phyloP scores from a whole-genome alignment of 2,113 vertebrate species.

The Vidua chalybeata region DNA sequence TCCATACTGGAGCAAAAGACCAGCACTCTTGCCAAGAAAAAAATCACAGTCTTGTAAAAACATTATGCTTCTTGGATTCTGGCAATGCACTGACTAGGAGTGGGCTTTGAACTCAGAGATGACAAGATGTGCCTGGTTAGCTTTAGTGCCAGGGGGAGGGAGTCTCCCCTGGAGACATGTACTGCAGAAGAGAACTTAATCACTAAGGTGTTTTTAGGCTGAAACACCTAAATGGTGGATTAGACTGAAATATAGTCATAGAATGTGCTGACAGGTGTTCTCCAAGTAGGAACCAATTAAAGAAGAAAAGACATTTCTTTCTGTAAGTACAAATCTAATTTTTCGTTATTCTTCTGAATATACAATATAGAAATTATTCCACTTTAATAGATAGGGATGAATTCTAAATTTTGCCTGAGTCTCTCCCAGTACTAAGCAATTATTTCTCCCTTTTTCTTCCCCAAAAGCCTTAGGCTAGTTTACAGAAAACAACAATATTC shows the following conservation, averaged over 20 bases:
- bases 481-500: not conserved
- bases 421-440: not conserved
- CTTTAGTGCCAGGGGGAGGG: not conserved
- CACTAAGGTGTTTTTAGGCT: not conserved
- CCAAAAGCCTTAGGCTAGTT: not conserved
- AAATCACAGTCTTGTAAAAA: not conserved
- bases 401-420: not conserved
- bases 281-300: not conserved
- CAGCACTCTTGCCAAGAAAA: not conserved
- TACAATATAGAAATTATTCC: not conserved
- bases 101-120: not conserved
- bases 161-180: not conserved
- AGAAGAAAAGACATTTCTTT: slow-evolving; percentile 21
- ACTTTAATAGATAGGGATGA: not conserved
- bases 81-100: not conserved
- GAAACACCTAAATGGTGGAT: not conserved
- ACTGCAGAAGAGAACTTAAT: not conserved
- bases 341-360: not conserved
- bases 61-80: not conserved
- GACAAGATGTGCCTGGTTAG: not conserved
- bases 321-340: not conserved
- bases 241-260: not conserved
- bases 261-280: slow-evolving; percentile 12
- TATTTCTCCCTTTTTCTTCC: not conserved
- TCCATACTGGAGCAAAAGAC: not conserved